Evolutionary conservation across 2,888 invertebrate species (phyloP).

Genomic region (Sminthurides aquaticus): DNA sequence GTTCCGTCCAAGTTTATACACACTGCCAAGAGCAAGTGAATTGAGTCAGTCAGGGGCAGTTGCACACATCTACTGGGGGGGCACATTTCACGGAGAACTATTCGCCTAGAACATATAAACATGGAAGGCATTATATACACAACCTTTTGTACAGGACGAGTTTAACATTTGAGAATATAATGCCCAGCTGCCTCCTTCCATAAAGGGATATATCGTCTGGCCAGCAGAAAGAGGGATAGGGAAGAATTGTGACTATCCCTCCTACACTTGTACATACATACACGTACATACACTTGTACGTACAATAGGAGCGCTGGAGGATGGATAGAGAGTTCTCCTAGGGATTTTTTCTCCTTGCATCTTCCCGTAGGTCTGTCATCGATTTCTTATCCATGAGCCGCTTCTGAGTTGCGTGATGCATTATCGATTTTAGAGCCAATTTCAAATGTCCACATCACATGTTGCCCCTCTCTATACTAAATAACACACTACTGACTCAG

Average conservation of each 20-base stretch:
- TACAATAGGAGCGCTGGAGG: not conserved
- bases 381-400: conserved; percentile 26
- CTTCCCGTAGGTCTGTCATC: conserved; percentile 15
- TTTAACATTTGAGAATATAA: no score
- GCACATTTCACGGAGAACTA: not conserved
- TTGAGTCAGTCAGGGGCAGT: not conserved
- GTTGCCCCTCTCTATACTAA: no score
- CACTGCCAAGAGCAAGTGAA: not conserved
- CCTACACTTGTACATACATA: no score
- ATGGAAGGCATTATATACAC: not conserved
- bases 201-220: no score
- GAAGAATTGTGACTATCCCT: no score
- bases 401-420: conserved; percentile 28
- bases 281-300: no score
- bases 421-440: conserved; percentile 26
- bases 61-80: not conserved
- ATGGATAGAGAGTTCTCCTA: not conserved
- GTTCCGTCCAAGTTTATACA: not conserved
- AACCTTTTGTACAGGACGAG: no score
- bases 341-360: not conserved
- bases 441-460: conserved; percentile 23
- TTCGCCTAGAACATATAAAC: not conserved
- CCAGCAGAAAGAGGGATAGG: no score
- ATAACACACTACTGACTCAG: no score
- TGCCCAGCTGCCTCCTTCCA: no score